Evolutionary conservation across 2,113 vertebrate genomes (phyloP), one percentile per base, ranked within the genome.

Genomic region (Pelusios castaneus): DNA sequence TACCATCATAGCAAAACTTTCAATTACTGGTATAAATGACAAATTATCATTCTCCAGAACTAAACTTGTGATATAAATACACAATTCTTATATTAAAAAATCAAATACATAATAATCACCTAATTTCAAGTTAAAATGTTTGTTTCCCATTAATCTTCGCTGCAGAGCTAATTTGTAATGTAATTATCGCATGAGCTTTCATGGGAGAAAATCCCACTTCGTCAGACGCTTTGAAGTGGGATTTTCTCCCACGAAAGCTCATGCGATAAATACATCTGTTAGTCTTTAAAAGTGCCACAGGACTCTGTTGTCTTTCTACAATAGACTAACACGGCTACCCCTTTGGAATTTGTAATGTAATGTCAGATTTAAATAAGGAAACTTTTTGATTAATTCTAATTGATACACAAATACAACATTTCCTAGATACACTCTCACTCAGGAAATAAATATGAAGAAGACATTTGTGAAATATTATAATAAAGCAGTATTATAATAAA

Each of bases 91-190:
- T 84, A 92, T 94, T 96, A 96, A 94, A 95, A 52, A 94, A 94
- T 90, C 34, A 96, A 95, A n/a, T 93, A 43, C 27, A 90, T 83
- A 51, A 47, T 87, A 80, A 90, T 85, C 90, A 87, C 13, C 19
- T 94, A 73, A 82, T 97, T 90, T 96, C 56, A 93, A 52, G 1
- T 93, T 96, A 90, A 95, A 94, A 92, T 86, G 3, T 79, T 22
- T 91, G n/a, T 38, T 91, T 77, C 7, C 31, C 14, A 85, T 87
- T 95, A 95, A 89, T 85, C 27, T 27, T 91, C 89, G 88, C 34
- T 84, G 76, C 31, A 80, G 73, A 83, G 52, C 54, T 2, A 73
- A 82, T 38, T 93, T 73, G n/a, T n/a, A n/a, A n/a, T n/a, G n/a
- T n/a, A n/a, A n/a, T n/a, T n/a, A n/a, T n/a, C n/a, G n/a, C n/a